Base-by-base conservation (phyloP, 2,797 vertebrate species). In the Gouania willdenowi region DNA sequence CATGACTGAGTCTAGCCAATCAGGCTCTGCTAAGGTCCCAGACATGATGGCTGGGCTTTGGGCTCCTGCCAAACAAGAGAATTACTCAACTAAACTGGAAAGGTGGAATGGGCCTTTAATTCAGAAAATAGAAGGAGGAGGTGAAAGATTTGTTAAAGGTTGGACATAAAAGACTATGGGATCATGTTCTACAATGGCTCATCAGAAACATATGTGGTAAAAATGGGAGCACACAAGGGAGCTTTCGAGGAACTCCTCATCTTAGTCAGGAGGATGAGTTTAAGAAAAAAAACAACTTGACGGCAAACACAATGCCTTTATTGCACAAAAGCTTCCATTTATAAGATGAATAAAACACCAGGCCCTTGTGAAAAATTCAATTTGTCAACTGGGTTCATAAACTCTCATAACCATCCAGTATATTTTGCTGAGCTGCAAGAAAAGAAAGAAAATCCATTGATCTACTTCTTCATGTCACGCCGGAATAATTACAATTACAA, bases 91-190 rank as follows among this genome's bases (percentile, higher is more conserved):
- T 28, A 52, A 79, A 78, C 71, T 74, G 68, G 53, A 71, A 75
- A 75, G 69, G 71, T 75, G 74, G 62, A 84, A 80, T 79, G 75
- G 67, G 66, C 61, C 72, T 85, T 82, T 83, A 82, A 81, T 80
- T 76, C 74, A 62, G 70, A 72, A 65, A 68, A 46, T 6, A 38
- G 67, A 72, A 51, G 57, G 52, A 79, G 35, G 40, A 75, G 76
- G 71, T 83, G 82, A 84, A 76, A 75, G 75, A 82, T 82, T 69
- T 75, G 77, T 77, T 68, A 77, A 78, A 82, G 82, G 74, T 71
- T 71, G 67, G 41, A 66, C 61, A 73, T 74, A 67, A 82, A 73
- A 71, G 70, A 68, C 53, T 42, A 1, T 2, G 32, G 66, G 65
- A 75, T 79, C 61, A 36, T 64, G 75, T 81, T 79, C 45, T 41